Conservation (phyloP, 2,888 invertebrate genomes). For the Hemithea aestivaria region DNA sequence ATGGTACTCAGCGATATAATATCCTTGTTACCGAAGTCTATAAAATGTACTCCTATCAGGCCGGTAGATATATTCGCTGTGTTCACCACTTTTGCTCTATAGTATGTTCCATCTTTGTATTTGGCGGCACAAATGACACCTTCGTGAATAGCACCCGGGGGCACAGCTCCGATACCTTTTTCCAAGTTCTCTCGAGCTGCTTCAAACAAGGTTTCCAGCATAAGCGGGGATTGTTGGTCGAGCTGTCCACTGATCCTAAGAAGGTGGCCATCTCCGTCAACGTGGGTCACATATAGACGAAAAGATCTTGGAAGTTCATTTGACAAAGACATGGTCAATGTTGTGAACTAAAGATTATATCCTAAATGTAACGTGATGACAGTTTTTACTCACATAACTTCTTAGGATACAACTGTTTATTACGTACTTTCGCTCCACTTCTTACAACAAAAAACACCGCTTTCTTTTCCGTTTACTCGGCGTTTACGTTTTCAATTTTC, state of each 20-base stretch:
- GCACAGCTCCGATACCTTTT: constrained; percentile 65
- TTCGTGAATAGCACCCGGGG: constrained; percentile 68
- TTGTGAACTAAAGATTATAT: constrained; percentile 17
- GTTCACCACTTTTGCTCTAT: constrained; percentile 80
- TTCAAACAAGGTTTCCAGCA: constrained; percentile 75
- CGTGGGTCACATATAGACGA: constrained; percentile 80
- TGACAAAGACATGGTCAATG: constrained; percentile 52
- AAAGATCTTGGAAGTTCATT: constrained; percentile 56
- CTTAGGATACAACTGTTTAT: constrained; percentile 32
- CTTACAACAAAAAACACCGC: constrained; percentile 49
- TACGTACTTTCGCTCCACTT: constrained; percentile 40
- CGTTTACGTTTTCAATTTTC: constrained; percentile 63
- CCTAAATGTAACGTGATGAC: constrained; percentile 20
- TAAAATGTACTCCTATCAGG: constrained; percentile 81
- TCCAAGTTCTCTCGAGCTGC: constrained; percentile 60
- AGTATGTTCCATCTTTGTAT: constrained; percentile 83
- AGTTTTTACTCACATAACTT: constrained; percentile 50
- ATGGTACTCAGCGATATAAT: constrained; percentile 79
- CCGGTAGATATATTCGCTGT: constrained; percentile 67
- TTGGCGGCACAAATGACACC: constrained; percentile 82
- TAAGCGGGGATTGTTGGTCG: constrained; percentile 76
- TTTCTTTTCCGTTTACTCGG: constrained; percentile 70
- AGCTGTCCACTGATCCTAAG: constrained; percentile 86
- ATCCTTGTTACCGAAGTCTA: constrained; percentile 84
- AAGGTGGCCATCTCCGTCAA: constrained; percentile 84